These are phyloP conservation scores for Conistra vaccinii DNA, from an alignment of 2,888 invertebrate genomes.

Conservation along the genomic window DNA sequence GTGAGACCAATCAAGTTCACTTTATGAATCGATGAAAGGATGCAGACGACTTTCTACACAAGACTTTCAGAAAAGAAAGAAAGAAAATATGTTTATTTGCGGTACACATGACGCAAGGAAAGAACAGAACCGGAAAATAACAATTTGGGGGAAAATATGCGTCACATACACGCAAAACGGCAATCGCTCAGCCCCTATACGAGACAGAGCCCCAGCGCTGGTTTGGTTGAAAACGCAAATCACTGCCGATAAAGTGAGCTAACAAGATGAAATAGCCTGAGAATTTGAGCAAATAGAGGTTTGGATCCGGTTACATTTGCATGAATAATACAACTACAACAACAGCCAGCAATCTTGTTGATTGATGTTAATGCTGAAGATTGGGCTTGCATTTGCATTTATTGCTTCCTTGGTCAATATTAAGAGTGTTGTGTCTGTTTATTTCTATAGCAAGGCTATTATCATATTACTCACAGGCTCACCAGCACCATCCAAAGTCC, in stretches of 20 bases:
- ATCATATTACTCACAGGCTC: too few species aligned
- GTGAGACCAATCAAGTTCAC: background rate
- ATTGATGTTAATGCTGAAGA: constrained; percentile 1
- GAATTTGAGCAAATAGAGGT: constrained; percentile 14
- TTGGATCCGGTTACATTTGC: constrained; percentile 43
- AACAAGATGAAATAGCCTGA: background rate
- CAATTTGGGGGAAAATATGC: too few species aligned
- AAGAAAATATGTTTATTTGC: too few species aligned
- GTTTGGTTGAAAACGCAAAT: constrained; percentile 6
- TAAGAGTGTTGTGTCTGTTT: too few species aligned
- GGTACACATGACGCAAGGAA: too few species aligned
- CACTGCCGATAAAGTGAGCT: background rate
- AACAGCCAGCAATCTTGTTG: background rate
- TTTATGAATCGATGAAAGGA: background rate
- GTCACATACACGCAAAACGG: too few species aligned
- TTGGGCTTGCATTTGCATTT: background rate
- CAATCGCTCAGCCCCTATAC: too few species aligned
- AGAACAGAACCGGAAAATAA: too few species aligned
- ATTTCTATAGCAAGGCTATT: too few species aligned
- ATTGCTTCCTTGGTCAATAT: background rate
- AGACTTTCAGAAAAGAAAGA: too few species aligned
- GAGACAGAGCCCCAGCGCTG: too few species aligned
- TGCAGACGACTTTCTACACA: background rate
- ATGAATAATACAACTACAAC: constrained; percentile 14
- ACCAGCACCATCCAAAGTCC: too few species aligned